Conservation (phyloP, 1,140 invertebrate species). For the Penaeus vannamei region DNA sequence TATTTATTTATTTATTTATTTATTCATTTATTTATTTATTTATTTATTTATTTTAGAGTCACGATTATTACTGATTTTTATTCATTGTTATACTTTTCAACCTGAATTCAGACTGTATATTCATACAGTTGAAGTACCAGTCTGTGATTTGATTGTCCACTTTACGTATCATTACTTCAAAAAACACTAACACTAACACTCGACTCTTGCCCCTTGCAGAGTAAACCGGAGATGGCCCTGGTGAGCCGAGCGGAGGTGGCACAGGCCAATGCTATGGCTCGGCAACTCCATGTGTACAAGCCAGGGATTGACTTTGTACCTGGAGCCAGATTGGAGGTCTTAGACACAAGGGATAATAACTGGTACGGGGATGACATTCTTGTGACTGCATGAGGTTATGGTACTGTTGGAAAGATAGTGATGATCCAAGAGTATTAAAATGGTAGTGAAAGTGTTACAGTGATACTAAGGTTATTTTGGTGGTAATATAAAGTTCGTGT, state of each 20-base stretch:
- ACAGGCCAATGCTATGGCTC: conserved; percentile 63
- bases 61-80: no score
- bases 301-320: conserved; percentile 68
- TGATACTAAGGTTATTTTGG: neutral
- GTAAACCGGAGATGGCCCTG: conserved; percentile 29
- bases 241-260: conserved; percentile 57
- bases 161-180: no score
- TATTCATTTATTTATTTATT: no score
- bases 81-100: no score
- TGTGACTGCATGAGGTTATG: neutral
- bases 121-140: no score
- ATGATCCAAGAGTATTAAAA: neutral
- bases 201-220: neutral
- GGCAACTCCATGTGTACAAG: conserved; percentile 66
- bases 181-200: no score
- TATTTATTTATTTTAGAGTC: no score
- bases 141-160: no score
- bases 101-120: no score
- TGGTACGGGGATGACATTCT: conserved; percentile 60
- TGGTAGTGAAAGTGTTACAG: neutral
- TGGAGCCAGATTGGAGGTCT: conserved; percentile 68
- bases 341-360: conserved; percentile 68
- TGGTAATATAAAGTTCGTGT: neutral
- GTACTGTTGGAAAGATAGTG: neutral
- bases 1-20: no score